Percentiles rank a stretch among this genome's conserved stretches.
Evolutionary conservation across 2,797 vertebrate species (phyloP).

Genomic region (Lepus oiostolus): DNA sequence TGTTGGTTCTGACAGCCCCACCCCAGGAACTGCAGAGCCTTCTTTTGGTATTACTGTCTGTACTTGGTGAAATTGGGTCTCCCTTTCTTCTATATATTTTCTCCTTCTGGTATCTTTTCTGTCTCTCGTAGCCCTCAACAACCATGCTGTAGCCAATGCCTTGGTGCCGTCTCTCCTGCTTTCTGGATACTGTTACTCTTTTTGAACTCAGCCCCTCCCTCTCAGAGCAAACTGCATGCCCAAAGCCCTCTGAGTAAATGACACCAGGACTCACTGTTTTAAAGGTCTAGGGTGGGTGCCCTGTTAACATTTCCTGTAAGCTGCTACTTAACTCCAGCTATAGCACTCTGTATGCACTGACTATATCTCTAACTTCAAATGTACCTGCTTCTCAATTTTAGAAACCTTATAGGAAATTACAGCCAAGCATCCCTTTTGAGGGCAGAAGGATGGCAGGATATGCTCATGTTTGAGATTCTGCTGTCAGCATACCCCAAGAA

Average conservation of each 20-base stretch:
- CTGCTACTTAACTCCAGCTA: not conserved
- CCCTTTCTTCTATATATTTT: not conserved
- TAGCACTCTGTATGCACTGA: not conserved
- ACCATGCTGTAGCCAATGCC: not conserved
- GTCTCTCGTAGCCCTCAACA: not conserved
- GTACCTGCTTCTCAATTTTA: not conserved
- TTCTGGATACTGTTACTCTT: not conserved
- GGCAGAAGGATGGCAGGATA: not conserved
- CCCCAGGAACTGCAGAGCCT: not conserved
- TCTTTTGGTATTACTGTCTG: not conserved
- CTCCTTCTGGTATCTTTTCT: not conserved
- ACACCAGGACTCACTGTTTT: not conserved
- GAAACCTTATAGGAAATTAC: not conserved
- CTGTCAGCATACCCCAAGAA: not conserved
- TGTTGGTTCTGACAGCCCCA: not conserved
- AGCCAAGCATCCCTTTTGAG: not conserved
- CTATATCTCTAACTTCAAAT: slow-evolving; percentile 18
- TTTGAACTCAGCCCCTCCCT: not conserved
- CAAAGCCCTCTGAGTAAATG: not conserved
- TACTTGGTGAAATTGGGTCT: not conserved
- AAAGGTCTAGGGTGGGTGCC: not conserved
- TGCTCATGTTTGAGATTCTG: not conserved
- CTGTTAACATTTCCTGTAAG: not conserved
- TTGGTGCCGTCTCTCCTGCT: rapidly evolving
- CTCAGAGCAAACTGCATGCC: not conserved